Conservation (phyloP, 2,113 vertebrate genomes). For the Vanacampus margaritifer region DNA sequence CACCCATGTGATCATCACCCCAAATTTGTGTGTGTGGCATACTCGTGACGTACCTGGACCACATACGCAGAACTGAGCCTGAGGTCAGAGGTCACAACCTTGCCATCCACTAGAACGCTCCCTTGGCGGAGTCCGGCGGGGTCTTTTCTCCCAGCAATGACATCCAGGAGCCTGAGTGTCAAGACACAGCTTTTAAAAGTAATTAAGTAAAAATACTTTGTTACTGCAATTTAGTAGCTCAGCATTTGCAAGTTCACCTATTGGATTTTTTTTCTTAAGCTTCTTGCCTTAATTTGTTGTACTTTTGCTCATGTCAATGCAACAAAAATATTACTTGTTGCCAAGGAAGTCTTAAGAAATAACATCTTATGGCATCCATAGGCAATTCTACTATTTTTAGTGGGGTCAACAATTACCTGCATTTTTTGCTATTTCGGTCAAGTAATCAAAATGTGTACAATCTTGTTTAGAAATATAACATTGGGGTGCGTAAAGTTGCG, state of each 20-base stretch:
- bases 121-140: slow-evolving; percentile 69
- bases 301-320: too few species aligned
- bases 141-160: slow-evolving; percentile 76
- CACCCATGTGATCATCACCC: background rate
- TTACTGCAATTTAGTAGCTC: too few species aligned
- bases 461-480: background rate
- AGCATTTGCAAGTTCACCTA: too few species aligned
- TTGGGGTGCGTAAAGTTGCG: background rate
- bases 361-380: too few species aligned
- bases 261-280: too few species aligned
- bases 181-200: background rate
- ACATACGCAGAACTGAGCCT: slow-evolving; percentile 75
- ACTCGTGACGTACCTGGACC: slow-evolving; percentile 67
- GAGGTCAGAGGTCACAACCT: slow-evolving; percentile 63
- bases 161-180: slow-evolving; percentile 68
- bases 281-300: too few species aligned
- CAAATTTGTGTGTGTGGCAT: background rate
- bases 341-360: too few species aligned
- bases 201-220: background rate
- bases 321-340: too few species aligned
- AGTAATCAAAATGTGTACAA: background rate
- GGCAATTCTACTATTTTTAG: too few species aligned
- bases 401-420: too few species aligned
- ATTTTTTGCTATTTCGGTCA: too few species aligned
- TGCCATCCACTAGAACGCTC: slow-evolving; percentile 65